A percentile compares a stretch with the other conserved stretches of the same genome.
These are phyloP conservation scores for Microtus montanus DNA, from an alignment of 2,113 vertebrate species.

Conservation along the genomic window DNA sequence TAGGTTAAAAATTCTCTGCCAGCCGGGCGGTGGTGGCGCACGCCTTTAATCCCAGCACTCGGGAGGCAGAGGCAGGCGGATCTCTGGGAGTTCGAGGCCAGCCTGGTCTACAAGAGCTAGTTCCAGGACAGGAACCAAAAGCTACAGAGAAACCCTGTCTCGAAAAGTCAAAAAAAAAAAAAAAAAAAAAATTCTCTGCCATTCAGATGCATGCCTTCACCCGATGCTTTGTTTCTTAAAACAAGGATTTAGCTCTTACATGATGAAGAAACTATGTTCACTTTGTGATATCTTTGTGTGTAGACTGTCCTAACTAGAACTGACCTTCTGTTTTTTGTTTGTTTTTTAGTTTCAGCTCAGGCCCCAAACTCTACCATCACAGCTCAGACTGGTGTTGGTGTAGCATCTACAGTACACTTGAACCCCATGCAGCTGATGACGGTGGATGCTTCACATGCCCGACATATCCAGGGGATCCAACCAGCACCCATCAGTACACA, in stretches of 20 bases:
- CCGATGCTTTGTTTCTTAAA: not conserved
- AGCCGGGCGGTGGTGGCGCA: too few relatives aligned
- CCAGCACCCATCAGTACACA: constrained; percentile 94
- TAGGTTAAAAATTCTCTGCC: not conserved
- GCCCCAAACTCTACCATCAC: constrained; percentile 95
- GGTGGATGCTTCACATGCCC: constrained; percentile 90
- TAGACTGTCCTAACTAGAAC: not conserved
- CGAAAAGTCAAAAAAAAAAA: too few relatives aligned
- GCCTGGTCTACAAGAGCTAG: too few relatives aligned
- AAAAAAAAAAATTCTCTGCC: not conserved
- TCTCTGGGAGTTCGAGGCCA: too few relatives aligned
- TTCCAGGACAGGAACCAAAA: too few relatives aligned
- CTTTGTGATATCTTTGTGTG: not conserved
- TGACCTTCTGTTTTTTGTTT: constrained; percentile 16
- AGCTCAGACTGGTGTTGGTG: constrained; percentile 93
- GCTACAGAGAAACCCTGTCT: too few relatives aligned
- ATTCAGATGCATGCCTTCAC: not conserved
- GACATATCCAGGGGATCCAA: constrained; percentile 94
- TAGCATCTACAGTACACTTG: constrained; percentile 96
- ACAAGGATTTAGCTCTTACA: not conserved
- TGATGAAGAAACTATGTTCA: not conserved
- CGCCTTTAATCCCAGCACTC: too few relatives aligned
- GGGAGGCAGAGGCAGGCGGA: too few relatives aligned
- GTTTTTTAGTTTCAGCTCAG: constrained; percentile 92
- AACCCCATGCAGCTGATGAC: constrained; percentile 99